Conservation (phyloP, 2,888 invertebrate species). For the Nebria salina region DNA sequence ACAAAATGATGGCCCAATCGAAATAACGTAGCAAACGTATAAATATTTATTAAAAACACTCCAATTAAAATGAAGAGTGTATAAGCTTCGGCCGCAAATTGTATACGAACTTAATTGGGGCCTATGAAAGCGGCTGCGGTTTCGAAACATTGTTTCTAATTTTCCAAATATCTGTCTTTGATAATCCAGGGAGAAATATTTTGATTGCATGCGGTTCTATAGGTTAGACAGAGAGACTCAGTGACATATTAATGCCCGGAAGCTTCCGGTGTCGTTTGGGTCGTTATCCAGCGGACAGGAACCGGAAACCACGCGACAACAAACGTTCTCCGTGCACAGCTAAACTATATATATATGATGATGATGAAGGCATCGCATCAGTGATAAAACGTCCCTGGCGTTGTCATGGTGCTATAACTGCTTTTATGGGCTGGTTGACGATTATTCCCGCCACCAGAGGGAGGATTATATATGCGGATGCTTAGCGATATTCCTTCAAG, state of each 20-base stretch:
- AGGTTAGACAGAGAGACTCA: too few species aligned
- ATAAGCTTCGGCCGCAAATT: neutral
- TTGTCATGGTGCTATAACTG: neutral
- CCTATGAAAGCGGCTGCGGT: neutral
- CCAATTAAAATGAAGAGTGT: neutral
- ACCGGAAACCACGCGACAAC: constrained; percentile 6
- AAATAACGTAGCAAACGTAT: neutral
- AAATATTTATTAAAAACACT: neutral
- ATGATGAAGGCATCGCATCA: neutral
- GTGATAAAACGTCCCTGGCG: neutral
- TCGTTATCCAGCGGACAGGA: constrained; percentile 12
- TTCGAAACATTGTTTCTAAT: neutral
- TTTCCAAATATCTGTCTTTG: neutral
- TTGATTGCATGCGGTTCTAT: neutral
- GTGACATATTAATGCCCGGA: neutral
- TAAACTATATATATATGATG: too few species aligned
- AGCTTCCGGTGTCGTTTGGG: constrained; percentile 3
- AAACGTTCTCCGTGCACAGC: neutral
- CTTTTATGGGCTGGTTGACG: too few species aligned
- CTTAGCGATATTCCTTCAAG: too few species aligned
- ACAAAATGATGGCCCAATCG: neutral
- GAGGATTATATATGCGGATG: too few species aligned
- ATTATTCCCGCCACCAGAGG: too few species aligned
- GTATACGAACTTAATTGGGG: neutral
- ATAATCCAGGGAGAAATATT: neutral